Conservation (phyloP, 2,113 vertebrate genomes). For the Murina feae region DNA sequence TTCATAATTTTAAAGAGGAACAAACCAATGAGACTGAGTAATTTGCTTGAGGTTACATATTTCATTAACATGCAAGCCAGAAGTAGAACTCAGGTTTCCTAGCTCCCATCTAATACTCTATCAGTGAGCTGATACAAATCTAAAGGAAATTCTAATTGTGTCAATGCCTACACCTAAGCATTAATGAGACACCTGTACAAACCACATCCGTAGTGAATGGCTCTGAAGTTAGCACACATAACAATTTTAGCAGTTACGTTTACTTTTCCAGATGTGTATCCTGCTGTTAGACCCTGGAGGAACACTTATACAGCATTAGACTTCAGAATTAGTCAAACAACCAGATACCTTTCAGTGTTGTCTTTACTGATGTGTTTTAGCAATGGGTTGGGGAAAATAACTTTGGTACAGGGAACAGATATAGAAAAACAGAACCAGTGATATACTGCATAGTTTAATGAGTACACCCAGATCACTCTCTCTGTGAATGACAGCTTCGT, state of each 20-base stretch:
- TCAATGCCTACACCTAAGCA: constrained; percentile 38
- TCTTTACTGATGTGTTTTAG: neutral
- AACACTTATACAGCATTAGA: neutral
- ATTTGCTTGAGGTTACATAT: constrained; percentile 21
- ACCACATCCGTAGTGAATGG: neutral
- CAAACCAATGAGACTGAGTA: neutral
- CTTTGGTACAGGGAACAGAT: neutral
- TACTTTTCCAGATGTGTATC: constrained; percentile 11
- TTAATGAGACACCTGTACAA: constrained; percentile 44
- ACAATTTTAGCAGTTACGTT: constrained; percentile 9
- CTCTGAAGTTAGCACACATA: constrained; percentile 19
- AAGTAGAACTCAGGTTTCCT: neutral
- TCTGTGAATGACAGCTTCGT: constrained; percentile 41
- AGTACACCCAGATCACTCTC: neutral
- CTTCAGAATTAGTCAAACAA: neutral
- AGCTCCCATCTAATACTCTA: neutral
- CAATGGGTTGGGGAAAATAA: neutral
- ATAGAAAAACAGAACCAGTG: neutral
- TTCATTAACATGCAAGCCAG: neutral
- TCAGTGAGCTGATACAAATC: neutral
- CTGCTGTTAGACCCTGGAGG: neutral
- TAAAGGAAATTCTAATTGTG: constrained; percentile 9
- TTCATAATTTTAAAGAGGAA: constrained; percentile 33
- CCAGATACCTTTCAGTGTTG: neutral
- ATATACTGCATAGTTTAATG: neutral